Base-by-base conservation (phyloP, 1,140 invertebrate genomes). In the Caerostris extrusa region DNA sequence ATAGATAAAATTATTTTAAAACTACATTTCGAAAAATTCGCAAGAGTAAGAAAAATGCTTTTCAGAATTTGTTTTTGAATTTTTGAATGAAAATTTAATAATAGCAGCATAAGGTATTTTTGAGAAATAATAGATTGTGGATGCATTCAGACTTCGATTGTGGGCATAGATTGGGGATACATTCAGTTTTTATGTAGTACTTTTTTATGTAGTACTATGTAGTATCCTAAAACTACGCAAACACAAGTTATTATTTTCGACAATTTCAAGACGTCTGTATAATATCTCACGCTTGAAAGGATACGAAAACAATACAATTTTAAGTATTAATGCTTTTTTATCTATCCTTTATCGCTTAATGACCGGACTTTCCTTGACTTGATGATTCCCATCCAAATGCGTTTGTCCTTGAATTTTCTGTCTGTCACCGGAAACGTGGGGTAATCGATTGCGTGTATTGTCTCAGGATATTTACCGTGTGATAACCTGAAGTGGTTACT, bases 361-460 rank as follows among this genome's bases (percentile, higher is more conserved):
- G 67, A 58, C 17, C 57, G 55, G 7, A 34, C 88, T 90, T 90
- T 71, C 88, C 34, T 53, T n/a, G 34, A 53, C 67, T 56, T n/a
- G 86, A 50, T 69, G 17, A 58, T 55, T 90, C 67, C n/a, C 57
- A 69, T 90, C 86, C 64, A 55, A 57, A 14, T 58, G 19, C 14
- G n/a, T 77, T 69, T 90, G 88, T 34, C 88, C 88, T 90, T 90
- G 88, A 61, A 90, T 69, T 90, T 55, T 88, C 12, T 67, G 7
- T 50, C 58, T 64, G 19, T 71, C 88, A 60, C 61, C 64, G 64
- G 88, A 90, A 77, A 69, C 17, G 56, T 53, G 60, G 50, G 17
- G 60, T 34, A 88, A 88, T 64, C 53, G 61, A 88, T 8, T 5
- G 7, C 14, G 34, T 57, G 53, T 53, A 88, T 88, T 88, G 86